phyloP scores from a whole-genome alignment of 2,888 invertebrate species.

The Achlya flavicornis region DNA sequence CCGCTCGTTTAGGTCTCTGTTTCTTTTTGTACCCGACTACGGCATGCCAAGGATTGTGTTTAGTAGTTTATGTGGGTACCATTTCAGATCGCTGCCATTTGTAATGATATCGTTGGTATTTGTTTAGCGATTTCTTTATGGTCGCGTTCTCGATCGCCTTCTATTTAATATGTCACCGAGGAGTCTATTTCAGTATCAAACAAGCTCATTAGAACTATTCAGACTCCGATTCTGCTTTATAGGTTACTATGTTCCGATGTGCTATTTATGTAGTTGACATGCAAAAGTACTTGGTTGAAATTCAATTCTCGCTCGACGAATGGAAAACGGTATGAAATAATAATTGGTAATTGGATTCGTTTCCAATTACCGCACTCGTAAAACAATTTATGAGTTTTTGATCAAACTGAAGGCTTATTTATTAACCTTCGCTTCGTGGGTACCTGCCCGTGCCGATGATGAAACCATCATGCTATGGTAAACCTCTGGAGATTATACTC shows the following conservation, averaged over 20 bases:
- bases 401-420: background rate
- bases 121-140: background rate
- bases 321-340: conserved; percentile 1
- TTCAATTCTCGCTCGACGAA: background rate
- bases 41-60: conserved; percentile 2
- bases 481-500: background rate
- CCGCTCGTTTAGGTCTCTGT: conserved; percentile 8
- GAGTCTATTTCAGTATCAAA: background rate
- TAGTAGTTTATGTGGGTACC: background rate
- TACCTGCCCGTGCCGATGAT: background rate
- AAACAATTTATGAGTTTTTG: background rate
- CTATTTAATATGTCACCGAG: background rate
- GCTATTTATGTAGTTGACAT: background rate
- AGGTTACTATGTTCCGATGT: background rate
- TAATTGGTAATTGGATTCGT: conserved; percentile 5
- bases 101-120: conserved; percentile 2
- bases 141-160: background rate
- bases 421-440: background rate
- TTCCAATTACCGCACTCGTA: conserved; percentile 4
- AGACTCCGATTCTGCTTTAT: background rate
- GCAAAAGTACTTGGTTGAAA: background rate
- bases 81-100: background rate
- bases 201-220: background rate
- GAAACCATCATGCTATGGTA: background rate
- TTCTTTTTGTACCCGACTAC: background rate